Evolutionary conservation across 2,888 invertebrate genomes (phyloP).

Genomic region (Therioaphis trifolii): DNA sequence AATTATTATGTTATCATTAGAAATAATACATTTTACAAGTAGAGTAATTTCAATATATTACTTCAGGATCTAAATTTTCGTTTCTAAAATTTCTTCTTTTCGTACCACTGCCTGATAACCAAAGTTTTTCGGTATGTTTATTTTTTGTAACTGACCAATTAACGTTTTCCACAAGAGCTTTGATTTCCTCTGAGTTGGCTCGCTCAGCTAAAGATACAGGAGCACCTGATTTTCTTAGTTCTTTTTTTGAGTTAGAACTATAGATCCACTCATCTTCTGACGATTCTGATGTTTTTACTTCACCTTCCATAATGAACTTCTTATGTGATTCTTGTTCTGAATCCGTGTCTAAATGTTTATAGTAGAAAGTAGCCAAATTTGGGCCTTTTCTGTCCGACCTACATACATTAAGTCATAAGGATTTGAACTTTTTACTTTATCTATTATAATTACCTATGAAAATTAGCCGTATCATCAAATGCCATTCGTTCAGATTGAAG

Average conservation of each 20-base stretch:
- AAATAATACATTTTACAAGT: neutral
- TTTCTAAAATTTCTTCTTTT: constrained; percentile 41
- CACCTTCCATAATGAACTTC: constrained; percentile 66
- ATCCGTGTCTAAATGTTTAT: constrained; percentile 87
- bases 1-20: neutral
- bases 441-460: constrained; percentile 46
- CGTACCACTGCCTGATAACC: constrained; percentile 1
- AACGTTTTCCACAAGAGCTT: constrained; percentile 53
- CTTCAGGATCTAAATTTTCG: constrained; percentile 48
- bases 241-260: constrained; percentile 48
- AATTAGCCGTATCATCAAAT: constrained; percentile 59
- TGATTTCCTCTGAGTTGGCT: constrained; percentile 51
- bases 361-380: constrained; percentile 86
- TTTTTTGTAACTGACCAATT: constrained; percentile 46
- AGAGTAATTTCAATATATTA: constrained; percentile 23
- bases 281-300: constrained; percentile 63
- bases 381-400: constrained; percentile 80
- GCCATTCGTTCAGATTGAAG: constrained; percentile 51
- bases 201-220: constrained; percentile 40
- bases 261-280: constrained; percentile 65
- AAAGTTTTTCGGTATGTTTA: constrained; percentile 35
- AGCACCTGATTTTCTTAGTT: constrained; percentile 70
- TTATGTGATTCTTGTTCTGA: constrained; percentile 74
- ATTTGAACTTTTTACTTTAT: neutral
- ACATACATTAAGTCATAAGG: constrained; percentile 68